Conservation (phyloP, 2,797 vertebrate genomes). For the Lindbergichthys nudifrons region DNA sequence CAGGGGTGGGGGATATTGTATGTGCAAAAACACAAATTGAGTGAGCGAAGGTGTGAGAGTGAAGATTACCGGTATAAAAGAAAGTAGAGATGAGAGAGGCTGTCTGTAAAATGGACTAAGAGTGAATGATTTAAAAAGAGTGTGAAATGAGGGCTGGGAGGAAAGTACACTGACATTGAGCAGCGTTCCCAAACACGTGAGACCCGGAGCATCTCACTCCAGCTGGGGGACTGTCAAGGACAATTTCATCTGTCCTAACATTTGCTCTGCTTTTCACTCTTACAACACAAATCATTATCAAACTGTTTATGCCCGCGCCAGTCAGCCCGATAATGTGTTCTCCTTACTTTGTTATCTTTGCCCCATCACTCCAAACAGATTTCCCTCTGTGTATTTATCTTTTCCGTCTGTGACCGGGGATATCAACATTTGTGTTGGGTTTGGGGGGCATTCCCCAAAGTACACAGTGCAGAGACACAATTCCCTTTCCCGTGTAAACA, state of each 20-base stretch:
- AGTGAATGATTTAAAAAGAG: conserved; percentile 1
- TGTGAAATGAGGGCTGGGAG: conserved; percentile 16
- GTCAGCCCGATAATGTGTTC: conserved; percentile 38
- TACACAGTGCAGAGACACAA: conserved; percentile 50
- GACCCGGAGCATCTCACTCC: conserved; percentile 19
- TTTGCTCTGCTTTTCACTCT: not conserved
- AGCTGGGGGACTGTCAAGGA: conserved; percentile 65
- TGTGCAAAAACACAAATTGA: conserved; percentile 45
- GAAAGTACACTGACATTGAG: not conserved
- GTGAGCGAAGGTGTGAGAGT: conserved; percentile 46
- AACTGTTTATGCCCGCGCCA: conserved; percentile 40
- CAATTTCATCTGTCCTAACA: conserved; percentile 56
- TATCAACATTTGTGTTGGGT: conserved; percentile 48
- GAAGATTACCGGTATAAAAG: conserved; percentile 45
- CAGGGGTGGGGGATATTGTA: not conserved
- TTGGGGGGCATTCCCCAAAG: conserved; percentile 52
- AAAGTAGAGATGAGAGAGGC: conserved; percentile 35
- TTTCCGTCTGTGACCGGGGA: conserved; percentile 40
- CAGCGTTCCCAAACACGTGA: not conserved
- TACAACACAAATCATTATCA: conserved; percentile 30
- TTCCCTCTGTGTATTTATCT: conserved; percentile 48
- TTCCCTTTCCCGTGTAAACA: conserved; percentile 47
- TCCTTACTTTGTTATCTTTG: conserved; percentile 41
- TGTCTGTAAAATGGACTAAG: conserved; percentile 29
- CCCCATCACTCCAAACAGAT: conserved; percentile 48